Base-by-base conservation (phyloP, 2,113 vertebrate genomes). In the Callipepla squamata region DNA sequence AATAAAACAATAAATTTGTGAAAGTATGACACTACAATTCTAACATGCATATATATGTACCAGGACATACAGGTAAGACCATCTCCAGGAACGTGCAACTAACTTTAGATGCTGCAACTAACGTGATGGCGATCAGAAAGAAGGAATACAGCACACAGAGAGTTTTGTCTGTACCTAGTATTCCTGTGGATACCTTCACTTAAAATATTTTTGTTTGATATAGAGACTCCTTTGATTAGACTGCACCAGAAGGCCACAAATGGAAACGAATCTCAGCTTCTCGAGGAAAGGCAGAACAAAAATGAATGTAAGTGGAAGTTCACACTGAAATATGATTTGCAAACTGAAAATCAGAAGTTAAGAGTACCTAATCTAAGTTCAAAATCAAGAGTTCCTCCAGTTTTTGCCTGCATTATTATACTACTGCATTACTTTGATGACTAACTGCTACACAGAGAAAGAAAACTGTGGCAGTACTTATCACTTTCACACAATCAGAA, bases 281-380 rank as follows among this genome's bases (percentile, higher is more conserved):
- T 9, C 58, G 34, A 85, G 36, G 67, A 87, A 94, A 89, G 93
- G 48, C 36, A 91, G 47, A 89, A 87, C 68, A 92, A 89, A 76
- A 81, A 85, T 85, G 65, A 42, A 45, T 72, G 58, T 84, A 92
- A 91, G 34, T 65, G 68, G 77, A 4, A 6, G 2, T 22, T 69
- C 47, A 85, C 86, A 48, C 1, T 2, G 3, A 84, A 82, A n/a
- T n/a, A 50, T 77, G 63, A 90, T 67, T 89, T 87, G 85, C 25
- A 28, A 84, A 89, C 12, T 22, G 30, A 90, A 67, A 84, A 84
- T 40, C 6, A 65, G 19, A 88, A 84, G 36, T 57, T 51, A 79
- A 58, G 26, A 68, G 23, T 42, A 69, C 12, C 40, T 25, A 79
- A 90, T 19, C 18, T 19, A 72, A 76, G 32, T 50, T 73, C 73